Evolutionary conservation across 1,140 invertebrate genomes (phyloP), one percentile per base, ranked within the genome.

Genomic region (Streblospio benedicti): DNA sequence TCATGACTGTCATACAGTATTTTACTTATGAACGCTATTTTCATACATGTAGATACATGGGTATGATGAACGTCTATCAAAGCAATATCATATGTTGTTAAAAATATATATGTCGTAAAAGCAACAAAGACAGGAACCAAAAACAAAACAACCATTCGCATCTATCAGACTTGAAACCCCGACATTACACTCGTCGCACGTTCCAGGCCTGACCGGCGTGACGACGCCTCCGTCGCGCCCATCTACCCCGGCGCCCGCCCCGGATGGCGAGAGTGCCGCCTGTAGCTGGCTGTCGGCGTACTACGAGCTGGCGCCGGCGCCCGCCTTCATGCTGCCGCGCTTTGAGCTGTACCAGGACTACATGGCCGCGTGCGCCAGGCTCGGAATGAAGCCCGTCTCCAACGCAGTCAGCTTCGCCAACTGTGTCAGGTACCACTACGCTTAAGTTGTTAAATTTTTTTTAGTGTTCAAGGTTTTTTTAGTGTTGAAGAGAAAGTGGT

Each of bases 351-450:
- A 69, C 59, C 57, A 67, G 43, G 67, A 71, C 41, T 74, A 72
- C 63, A 53, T 71, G 16, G 62, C 68, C 35, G 69, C 68, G 52
- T 71, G 66, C 54, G 62, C 65, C 30, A 69, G 68, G 53, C 68
- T 66, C 58, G 53, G 56, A 9, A 50, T 73, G 6, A 57, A 63
- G 18, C 65, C 71, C 43, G 51, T 66, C 20, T 44, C 71, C 38
- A 65, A 65, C 28, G 62, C 67, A 16, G 57, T 61, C 41, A 64
- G 66, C 27, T 71, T 73, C 49, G 53, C 64, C 23, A 67, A 62
- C 30, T 68, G 69, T 61, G 67, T 74, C 57, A 71, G 68, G 72
- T 74, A 64, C 57, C n/a, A n/a, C n/a, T n/a, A n/a, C 69, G 69
- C 30, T 16, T 44, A 16, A 28, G 20, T 14, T 4, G n/a, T 57